Conservation (phyloP, 1,140 invertebrate species). For the Euwallacea fornicatus region DNA sequence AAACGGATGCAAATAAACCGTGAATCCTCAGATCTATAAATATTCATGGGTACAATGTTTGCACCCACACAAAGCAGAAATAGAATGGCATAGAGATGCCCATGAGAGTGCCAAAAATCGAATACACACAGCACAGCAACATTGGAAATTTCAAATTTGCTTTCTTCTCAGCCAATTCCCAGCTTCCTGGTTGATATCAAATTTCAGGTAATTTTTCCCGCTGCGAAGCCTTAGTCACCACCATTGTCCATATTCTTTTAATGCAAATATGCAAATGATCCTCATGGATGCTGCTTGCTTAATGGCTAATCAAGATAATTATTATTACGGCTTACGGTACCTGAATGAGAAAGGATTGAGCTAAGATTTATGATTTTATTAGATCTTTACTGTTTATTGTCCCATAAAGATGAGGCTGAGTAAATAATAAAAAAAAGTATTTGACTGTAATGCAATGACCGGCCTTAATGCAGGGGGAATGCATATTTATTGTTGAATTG, state of each 20-base stretch:
- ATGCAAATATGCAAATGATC: constrained; percentile 1
- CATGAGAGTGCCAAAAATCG: constrained; percentile 1
- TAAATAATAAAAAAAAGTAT: too few species aligned
- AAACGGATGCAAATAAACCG: not conserved
- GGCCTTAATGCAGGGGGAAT: too few species aligned
- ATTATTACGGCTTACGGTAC: not conserved
- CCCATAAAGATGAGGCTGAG: too few species aligned
- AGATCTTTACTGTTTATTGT: too few species aligned
- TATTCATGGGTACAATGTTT: constrained; percentile 12
- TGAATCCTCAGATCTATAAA: not conserved
- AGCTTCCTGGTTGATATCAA: not conserved
- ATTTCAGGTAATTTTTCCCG: not conserved
- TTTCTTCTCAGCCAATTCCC: constrained; percentile 1
- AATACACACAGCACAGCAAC: not conserved
- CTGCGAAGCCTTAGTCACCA: not conserved
- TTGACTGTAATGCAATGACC: too few species aligned
- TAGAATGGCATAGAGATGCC: not conserved
- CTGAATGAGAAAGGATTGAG: not conserved
- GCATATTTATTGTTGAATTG: too few species aligned
- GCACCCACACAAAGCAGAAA: constrained; percentile 6
- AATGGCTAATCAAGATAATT: constrained; percentile 2
- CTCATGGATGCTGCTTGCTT: not conserved
- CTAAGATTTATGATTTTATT: too few species aligned
- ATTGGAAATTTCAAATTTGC: not conserved
- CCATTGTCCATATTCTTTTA: not conserved